phyloP scores from a whole-genome alignment of 2,113 vertebrate species.

The Apodemus sylvaticus region DNA sequence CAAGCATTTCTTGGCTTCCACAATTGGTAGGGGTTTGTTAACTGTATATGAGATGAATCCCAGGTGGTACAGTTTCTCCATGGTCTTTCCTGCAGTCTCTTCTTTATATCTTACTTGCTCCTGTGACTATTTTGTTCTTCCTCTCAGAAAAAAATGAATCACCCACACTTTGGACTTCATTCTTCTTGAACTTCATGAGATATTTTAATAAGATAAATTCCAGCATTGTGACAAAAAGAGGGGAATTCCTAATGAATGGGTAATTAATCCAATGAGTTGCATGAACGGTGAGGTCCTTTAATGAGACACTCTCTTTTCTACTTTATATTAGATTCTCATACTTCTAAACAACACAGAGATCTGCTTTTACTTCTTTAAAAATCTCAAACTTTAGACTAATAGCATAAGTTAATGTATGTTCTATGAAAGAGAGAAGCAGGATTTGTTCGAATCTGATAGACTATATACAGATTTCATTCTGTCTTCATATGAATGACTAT shows the following conservation, averaged over 20 bases:
- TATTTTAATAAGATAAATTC: neutral
- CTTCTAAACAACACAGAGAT: neutral
- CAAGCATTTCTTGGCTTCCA: no score
- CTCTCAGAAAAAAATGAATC: no score
- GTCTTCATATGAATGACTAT: neutral
- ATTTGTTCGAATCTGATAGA: neutral
- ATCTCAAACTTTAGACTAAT: neutral
- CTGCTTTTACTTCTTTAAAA: neutral
- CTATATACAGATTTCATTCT: neutral
- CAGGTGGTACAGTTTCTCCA: no score
- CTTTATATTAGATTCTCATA: neutral
- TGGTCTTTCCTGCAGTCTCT: no score
- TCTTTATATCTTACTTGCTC: no score
- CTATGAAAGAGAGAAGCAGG: neutral
- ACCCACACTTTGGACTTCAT: no score
- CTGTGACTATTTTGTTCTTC: no score
- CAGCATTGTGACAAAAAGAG: neutral
- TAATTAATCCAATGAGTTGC: neutral
- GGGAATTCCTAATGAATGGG: neutral
- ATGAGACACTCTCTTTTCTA: neutral
- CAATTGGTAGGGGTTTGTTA: no score
- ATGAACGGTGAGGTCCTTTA: neutral
- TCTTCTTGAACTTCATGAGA: no score
- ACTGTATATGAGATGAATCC: no score
- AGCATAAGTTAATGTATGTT: neutral